Evolutionary conservation across 2,113 vertebrate genomes (phyloP), one percentile per base, ranked within the genome.

Genomic region (Myiopsitta monachus): DNA sequence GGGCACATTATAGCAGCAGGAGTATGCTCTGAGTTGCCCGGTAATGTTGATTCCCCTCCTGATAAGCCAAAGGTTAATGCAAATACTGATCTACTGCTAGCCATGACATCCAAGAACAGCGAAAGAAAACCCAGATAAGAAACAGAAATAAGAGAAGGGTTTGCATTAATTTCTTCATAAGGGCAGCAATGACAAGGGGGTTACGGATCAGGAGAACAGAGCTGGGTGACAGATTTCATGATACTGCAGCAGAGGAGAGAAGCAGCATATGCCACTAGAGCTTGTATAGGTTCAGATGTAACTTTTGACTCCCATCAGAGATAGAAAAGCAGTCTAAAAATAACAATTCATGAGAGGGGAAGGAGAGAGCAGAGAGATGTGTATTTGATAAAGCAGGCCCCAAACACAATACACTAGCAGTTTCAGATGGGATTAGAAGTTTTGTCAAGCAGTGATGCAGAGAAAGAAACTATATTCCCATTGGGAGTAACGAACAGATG

Each of bases 391-490:
- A 74, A 95, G 57, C 68, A 92, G 78, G 75, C 41, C 39, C 52
- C 61, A 81, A 86, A 88, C 67, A 84, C 39, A 96, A 67, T 43
- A 77, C 83, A 85, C 28, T 30, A 24, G 55, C 57, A 91, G 41
- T 54, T 92, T 89, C 62, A 89, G 90, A 79, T 76, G 59, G 69
- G 75, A 96, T 93, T 77, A 92, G 85, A 94, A 44, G 78, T 94
- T 94, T 92, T 90, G 67, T 88, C 87, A 73, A 95, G 90, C 82
- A 69, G 52, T 78, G 47, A 85, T 72, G 61, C 47, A 87, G 38
- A 55, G 67, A 91, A 94, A 85, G 43, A 85, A 93, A 94, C 75
- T 83, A 68, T 95, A 94, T 94, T 96, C 74, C 82, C 95, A 91
- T 51, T 83, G 83, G 92, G 83, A 96, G 41, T 16, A 88, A 95